A percentile compares a stretch with the other conserved stretches of the same genome.
These are phyloP conservation scores for Ceratotherium simum DNA, from an alignment of 2,113 vertebrate genomes.

Conservation along the genomic window DNA sequence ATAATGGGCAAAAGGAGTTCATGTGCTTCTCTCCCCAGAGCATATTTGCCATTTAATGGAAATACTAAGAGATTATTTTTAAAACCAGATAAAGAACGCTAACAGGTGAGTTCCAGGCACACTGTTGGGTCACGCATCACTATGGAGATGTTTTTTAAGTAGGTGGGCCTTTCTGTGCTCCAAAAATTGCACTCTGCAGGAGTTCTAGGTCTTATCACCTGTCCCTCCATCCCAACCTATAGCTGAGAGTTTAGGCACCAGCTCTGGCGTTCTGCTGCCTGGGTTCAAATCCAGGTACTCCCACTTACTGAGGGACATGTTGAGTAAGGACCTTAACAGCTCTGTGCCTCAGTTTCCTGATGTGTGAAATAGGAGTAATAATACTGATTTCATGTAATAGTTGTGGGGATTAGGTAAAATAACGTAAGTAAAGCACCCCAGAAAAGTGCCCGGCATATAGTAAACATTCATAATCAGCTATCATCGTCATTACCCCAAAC, in stretches of 20 bases:
- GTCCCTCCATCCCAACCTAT: not conserved
- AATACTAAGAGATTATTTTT: conserved; percentile 40
- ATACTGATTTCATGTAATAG: not conserved
- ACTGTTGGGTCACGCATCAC: not conserved
- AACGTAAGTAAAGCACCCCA: not conserved
- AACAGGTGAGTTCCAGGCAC: not conserved
- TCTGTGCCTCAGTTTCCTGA: not conserved
- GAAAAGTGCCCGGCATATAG: not conserved
- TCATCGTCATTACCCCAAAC: not conserved
- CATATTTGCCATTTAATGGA: conserved; percentile 54
- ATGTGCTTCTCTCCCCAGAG: conserved; percentile 14
- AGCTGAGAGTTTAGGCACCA: not conserved
- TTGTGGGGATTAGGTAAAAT: not conserved
- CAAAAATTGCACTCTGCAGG: not conserved
- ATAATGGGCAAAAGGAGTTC: conserved; percentile 35
- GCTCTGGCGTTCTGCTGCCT: not conserved
- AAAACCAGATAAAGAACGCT: conserved; percentile 34
- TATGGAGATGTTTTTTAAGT: not conserved
- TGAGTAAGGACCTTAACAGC: not conserved
- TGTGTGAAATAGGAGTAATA: not conserved
- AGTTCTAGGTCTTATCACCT: not conserved
- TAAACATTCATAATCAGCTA: not conserved
- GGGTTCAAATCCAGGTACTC: not conserved
- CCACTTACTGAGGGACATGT: not conserved
- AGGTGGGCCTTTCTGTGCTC: not conserved